phyloP scores from a whole-genome alignment of 2,113 vertebrate species.

The Hymenochirus boettgeri region DNA sequence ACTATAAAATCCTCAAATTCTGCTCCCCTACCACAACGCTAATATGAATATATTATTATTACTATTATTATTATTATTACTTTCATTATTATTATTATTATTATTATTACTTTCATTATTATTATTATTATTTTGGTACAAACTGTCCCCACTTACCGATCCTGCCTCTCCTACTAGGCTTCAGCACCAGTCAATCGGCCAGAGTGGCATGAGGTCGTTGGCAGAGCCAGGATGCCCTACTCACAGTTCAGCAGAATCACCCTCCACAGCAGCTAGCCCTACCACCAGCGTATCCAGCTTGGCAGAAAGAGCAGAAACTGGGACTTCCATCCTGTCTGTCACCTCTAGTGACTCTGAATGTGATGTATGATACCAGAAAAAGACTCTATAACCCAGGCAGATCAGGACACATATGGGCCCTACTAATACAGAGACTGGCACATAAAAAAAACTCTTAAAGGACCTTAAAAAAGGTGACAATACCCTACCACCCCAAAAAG shows the following conservation, averaged over 20 bases:
- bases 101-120: no score
- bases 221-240: conserved; percentile 93
- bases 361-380: conserved; percentile 90
- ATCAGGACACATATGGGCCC: conserved; percentile 57
- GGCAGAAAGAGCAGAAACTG: conserved; percentile 92
- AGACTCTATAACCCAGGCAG: conserved; percentile 42
- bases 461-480: conserved; percentile 72
- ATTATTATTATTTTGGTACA: conserved; percentile 37
- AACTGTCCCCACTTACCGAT: conserved; percentile 41
- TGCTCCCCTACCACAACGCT: no score
- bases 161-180: conserved; percentile 67
- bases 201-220: conserved; percentile 93
- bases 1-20: neutral
- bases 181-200: conserved; percentile 97
- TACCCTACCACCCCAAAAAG: conserved; percentile 70
- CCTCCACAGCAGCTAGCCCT: conserved; percentile 93
- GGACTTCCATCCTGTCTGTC: conserved; percentile 96
- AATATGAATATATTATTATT: no score
- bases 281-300: conserved; percentile 97
- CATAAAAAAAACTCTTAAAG: conserved; percentile 60
- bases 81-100: no score
- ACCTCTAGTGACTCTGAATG: conserved; percentile 99
- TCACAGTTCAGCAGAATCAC: conserved; percentile 96
- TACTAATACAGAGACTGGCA: conserved; percentile 73
- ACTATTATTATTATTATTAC: no score